Evolutionary conservation across 2,113 vertebrate species (phyloP).

Genomic region (Hydrochoerus hydrochaeris): DNA sequence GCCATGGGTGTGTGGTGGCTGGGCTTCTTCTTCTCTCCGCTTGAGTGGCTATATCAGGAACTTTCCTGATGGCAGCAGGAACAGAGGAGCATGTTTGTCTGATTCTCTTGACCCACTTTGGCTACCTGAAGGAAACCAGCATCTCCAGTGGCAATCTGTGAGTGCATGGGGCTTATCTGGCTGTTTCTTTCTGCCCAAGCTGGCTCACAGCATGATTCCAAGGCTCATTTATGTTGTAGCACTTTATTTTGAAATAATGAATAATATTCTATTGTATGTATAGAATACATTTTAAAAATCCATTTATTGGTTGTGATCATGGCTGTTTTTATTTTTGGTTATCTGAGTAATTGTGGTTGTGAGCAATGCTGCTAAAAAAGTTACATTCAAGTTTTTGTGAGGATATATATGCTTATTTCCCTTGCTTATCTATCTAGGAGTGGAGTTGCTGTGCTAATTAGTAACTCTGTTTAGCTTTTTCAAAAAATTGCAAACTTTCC

Average conservation of each 20-base stretch:
- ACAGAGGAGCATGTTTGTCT: too few species aligned
- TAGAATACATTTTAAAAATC: not conserved
- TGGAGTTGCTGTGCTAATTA: not conserved
- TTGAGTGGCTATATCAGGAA: too few species aligned
- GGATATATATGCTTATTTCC: not conserved
- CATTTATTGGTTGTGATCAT: not conserved
- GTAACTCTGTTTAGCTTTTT: not conserved
- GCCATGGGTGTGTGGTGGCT: too few species aligned
- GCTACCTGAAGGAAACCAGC: too few species aligned
- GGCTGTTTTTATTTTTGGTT: not conserved
- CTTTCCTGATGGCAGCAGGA: too few species aligned
- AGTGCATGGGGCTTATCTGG: too few species aligned
- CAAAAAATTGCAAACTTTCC: not conserved
- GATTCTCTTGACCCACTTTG: too few species aligned
- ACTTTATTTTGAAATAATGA: not conserved
- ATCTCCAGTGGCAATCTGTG: too few species aligned
- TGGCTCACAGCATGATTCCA: not conserved
- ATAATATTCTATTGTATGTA: not conserved
- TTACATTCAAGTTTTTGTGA: not conserved
- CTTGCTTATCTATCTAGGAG: not conserved
- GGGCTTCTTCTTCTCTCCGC: too few species aligned
- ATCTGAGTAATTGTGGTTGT: not conserved
- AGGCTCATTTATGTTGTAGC: not conserved
- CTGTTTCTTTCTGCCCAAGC: too few species aligned
- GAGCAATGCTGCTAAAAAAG: not conserved